Percentiles rank a stretch among this genome's conserved stretches.
These are phyloP conservation scores for Pseudorasbora parva DNA, from an alignment of 2,113 vertebrate genomes.

Conservation along the genomic window DNA sequence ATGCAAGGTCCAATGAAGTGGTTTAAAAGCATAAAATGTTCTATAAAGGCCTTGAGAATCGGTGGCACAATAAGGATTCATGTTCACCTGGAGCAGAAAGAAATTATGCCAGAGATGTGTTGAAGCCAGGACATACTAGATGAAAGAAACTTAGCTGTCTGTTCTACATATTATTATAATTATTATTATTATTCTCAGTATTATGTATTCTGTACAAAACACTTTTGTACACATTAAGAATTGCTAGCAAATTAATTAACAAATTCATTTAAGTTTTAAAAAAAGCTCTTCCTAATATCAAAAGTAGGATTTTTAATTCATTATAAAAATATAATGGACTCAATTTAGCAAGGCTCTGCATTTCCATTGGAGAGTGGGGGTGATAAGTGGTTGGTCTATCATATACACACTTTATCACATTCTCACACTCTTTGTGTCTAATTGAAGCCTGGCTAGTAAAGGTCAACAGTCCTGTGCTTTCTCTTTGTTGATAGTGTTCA, in stretches of 20 bases:
- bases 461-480: slow-evolving; percentile 37
- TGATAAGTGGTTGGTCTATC: slow-evolving; percentile 7
- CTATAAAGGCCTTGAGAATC: neutral
- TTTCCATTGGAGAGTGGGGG: neutral
- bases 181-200: neutral
- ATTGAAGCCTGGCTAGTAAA: slow-evolving; percentile 38
- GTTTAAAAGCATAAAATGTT: neutral
- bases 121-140: neutral
- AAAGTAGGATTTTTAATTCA: neutral
- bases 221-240: too few relatives aligned
- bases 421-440: slow-evolving; percentile 14
- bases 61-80: neutral
- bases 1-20: neutral
- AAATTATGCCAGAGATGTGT: neutral
- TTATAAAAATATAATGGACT: too few relatives aligned
- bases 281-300: too few relatives aligned
- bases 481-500: neutral
- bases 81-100: neutral
- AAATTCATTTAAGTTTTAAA: too few relatives aligned
- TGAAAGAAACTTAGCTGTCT: neutral
- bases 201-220: neutral
- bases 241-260: too few relatives aligned
- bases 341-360: neutral
- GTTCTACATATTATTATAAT: neutral
- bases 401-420: neutral